These are phyloP conservation scores for Leptestheria dahalacensis DNA, from an alignment of 1,140 invertebrate species.

Conservation along the genomic window DNA sequence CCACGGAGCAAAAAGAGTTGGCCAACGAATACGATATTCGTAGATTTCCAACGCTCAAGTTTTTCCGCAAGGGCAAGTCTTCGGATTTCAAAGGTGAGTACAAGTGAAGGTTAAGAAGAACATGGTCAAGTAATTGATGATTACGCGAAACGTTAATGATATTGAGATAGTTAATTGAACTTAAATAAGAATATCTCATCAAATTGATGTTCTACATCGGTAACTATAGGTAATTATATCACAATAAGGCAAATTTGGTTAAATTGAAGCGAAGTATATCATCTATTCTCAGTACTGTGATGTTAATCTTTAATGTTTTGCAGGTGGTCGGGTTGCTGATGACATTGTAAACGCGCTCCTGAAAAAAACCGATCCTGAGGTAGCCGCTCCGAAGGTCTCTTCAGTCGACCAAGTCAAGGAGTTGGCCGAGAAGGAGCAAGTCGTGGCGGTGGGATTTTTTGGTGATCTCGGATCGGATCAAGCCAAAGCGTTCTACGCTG, in stretches of 20 bases:
- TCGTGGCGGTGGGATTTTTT: constrained; percentile 88
- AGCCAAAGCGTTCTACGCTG: constrained; percentile 68
- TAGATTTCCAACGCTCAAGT: constrained; percentile 96
- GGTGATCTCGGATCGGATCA: constrained; percentile 57
- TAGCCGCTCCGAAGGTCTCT: too few relatives aligned
- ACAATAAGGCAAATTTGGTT: too few relatives aligned
- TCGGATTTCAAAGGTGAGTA: constrained; percentile 61
- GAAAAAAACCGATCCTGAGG: constrained; percentile 92
- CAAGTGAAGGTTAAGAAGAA: background rate
- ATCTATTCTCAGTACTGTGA: too few relatives aligned
- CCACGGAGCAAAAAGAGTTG: constrained; percentile 76
- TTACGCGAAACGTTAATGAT: too few relatives aligned
- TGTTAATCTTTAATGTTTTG: constrained; percentile 15
- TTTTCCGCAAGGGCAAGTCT: constrained; percentile 73
- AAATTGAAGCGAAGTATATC: too few relatives aligned
- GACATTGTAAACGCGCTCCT: constrained; percentile 87
- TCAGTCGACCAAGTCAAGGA: constrained; percentile 67
- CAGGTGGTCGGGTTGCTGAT: constrained; percentile 74
- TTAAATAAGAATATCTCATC: too few relatives aligned
- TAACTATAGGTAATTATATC: too few relatives aligned
- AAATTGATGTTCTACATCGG: too few relatives aligned
- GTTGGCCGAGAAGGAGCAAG: constrained; percentile 61
- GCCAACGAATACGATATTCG: constrained; percentile 72
- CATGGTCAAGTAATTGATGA: too few relatives aligned
- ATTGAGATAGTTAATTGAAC: too few relatives aligned